A percentile compares a stretch with the other conserved stretches of the same genome.
phyloP scores from a whole-genome alignment of 2,797 vertebrate genomes.

The Alfaro cultratus region DNA sequence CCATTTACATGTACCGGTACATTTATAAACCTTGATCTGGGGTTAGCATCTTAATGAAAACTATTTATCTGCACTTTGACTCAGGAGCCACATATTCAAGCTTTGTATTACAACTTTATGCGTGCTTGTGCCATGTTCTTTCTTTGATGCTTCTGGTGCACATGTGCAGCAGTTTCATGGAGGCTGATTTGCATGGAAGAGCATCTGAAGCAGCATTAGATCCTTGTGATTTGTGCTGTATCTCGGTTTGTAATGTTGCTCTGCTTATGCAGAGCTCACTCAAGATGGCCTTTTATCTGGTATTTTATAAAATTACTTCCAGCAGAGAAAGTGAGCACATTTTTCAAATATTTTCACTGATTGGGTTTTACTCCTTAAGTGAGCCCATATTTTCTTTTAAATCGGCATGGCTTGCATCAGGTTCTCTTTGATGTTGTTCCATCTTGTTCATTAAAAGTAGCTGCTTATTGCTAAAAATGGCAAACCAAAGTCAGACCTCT shows the following conservation, averaged over 20 bases:
- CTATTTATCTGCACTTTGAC: not conserved
- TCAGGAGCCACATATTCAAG: not conserved
- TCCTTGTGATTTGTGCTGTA: not conserved
- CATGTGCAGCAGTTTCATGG: not conserved
- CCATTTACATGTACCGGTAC: not conserved
- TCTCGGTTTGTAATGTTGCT: not conserved
- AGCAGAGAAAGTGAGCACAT: not conserved
- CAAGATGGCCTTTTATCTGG: not conserved
- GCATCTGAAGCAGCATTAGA: not conserved
- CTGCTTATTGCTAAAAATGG: slow-evolving; percentile 3
- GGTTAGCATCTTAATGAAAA: not conserved
- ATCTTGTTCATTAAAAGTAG: not conserved
- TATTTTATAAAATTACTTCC: slow-evolving; percentile 7
- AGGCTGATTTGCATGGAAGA: not conserved
- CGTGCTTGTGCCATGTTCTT: not conserved
- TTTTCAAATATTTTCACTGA: not conserved
- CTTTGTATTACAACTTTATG: not conserved
- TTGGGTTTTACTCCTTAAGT: not conserved
- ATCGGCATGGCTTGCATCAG: not conserved
- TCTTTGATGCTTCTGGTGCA: not conserved
- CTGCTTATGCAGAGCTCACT: not conserved
- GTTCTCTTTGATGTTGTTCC: not conserved
- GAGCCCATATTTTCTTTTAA: not conserved
- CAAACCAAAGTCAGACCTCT: not conserved
- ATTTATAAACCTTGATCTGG: not conserved